Conservation (phyloP, 2,113 vertebrate genomes). For the Desmodus rotundus region DNA sequence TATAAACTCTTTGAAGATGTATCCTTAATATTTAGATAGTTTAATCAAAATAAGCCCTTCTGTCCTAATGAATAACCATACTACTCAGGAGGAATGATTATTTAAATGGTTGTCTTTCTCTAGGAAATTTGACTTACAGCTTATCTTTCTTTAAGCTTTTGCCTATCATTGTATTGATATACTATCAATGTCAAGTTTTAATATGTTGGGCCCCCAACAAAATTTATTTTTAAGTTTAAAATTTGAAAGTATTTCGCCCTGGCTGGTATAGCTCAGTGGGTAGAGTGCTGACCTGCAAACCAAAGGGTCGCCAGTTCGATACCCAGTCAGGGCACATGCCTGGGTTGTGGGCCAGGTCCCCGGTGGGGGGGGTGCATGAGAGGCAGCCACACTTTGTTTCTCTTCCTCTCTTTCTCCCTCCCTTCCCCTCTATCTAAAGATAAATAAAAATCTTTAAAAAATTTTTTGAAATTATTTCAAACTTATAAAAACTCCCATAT, state of each 20-base stretch:
- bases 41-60: not conserved
- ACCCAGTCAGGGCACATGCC: too few relatives aligned
- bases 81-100: not conserved
- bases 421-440: too few relatives aligned
- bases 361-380: too few relatives aligned
- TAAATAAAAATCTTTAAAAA: too few relatives aligned
- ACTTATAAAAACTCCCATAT: not conserved
- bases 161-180: not conserved
- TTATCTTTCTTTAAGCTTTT: conserved; percentile 6
- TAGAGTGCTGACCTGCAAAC: too few relatives aligned
- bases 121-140: not conserved
- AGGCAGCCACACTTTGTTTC: too few relatives aligned
- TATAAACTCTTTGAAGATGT: not conserved
- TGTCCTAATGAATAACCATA: not conserved
- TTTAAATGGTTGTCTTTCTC: not conserved
- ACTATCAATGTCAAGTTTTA: not conserved
- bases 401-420: too few relatives aligned
- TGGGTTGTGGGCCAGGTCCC: too few relatives aligned
- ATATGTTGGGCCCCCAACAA: not conserved
- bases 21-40: not conserved
- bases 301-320: too few relatives aligned
- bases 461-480: not conserved
- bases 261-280: too few relatives aligned
- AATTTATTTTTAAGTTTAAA: not conserved
- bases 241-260: not conserved